phyloP scores from a whole-genome alignment of 2,797 vertebrate genomes.

The Potorous gilbertii region DNA sequence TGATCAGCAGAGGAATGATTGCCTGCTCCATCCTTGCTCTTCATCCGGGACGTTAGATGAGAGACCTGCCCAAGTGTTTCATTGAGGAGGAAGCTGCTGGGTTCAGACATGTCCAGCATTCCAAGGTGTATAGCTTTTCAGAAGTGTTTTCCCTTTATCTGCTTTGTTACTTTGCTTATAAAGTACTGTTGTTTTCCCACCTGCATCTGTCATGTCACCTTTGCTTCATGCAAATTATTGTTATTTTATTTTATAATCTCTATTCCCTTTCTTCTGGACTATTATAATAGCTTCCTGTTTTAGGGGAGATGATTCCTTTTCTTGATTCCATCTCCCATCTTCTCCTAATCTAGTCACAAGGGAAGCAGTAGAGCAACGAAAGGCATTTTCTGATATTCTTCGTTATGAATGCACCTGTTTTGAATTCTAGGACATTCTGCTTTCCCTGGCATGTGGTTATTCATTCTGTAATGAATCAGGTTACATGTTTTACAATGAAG shows the following conservation, averaged over 20 bases:
- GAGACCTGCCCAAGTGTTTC: no score
- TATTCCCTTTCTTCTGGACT: not conserved
- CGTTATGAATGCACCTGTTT: not conserved
- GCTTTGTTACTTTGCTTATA: not conserved
- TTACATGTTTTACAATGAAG: not conserved
- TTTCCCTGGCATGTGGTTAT: not conserved
- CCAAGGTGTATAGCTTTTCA: not conserved
- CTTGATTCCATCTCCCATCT: not conserved
- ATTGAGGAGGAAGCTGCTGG: no score
- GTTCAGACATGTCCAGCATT: no score
- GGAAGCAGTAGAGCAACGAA: not conserved
- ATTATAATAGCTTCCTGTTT: not conserved
- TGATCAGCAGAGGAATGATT: not conserved
- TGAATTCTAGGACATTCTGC: not conserved
- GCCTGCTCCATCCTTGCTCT: no score
- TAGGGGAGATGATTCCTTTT: not conserved
- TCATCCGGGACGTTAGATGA: no score
- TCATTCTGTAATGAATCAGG: not conserved
- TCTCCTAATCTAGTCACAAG: not conserved
- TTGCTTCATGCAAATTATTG: not conserved
- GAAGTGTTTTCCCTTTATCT: not conserved
- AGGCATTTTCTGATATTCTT: not conserved
- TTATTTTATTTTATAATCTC: not conserved
- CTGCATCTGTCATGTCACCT: not conserved
- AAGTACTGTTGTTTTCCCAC: not conserved